phyloP scores from a whole-genome alignment of 2,113 vertebrate species.

The Noctilio leporinus region DNA sequence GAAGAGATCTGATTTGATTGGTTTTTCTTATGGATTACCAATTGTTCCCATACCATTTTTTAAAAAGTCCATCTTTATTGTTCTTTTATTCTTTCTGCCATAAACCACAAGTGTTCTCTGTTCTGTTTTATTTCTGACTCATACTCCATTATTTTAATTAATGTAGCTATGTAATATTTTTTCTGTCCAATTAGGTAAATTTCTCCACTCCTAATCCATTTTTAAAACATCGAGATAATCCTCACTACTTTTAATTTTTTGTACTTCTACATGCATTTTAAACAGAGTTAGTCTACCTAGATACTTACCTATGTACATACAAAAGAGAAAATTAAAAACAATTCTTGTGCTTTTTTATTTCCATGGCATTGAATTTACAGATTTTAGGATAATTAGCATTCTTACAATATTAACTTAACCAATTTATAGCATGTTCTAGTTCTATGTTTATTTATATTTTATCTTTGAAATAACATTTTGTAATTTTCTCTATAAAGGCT shows the following conservation, averaged over 20 bases:
- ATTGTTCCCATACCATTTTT: neutral
- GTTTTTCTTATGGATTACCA: neutral
- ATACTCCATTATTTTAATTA: neutral
- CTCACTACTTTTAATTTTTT: neutral
- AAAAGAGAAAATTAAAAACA: neutral
- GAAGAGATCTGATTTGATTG: neutral
- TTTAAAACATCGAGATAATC: neutral
- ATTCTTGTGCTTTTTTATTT: neutral
- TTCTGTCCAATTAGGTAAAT: neutral
- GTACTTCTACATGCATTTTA: neutral
- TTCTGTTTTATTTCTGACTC: neutral
- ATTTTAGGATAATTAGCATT: neutral
- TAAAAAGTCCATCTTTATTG: neutral
- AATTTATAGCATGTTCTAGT: neutral
- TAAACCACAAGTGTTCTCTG: neutral
- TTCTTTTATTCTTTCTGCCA: neutral
- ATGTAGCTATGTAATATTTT: neutral
- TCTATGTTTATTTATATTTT: neutral
- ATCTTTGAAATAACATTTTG: neutral
- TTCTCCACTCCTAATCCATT: neutral
- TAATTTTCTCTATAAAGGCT: neutral
- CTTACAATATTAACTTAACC: neutral
- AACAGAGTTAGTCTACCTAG: neutral
- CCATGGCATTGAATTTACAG: neutral
- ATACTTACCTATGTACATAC: neutral